Percentiles rank a stretch among this genome's conserved stretches.
phyloP scores from a whole-genome alignment of 2,888 invertebrate species.

The Spicauda simplicius region DNA sequence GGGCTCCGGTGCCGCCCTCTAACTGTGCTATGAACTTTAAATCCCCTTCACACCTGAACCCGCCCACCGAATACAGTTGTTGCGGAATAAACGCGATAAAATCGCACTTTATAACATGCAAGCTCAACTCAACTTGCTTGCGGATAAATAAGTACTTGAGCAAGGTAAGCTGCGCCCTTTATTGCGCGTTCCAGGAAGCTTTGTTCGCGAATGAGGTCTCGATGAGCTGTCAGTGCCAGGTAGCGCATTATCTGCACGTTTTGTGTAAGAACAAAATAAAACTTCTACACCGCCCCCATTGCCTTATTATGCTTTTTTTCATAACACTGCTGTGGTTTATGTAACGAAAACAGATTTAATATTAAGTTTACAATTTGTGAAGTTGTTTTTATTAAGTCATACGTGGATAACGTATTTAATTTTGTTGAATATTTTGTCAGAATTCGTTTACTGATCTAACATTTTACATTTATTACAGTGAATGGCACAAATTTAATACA shows the following conservation, averaged over 20 bases:
- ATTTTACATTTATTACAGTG: too few relatives aligned
- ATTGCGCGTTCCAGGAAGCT: conserved; percentile 12
- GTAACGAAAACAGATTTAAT: neutral
- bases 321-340: neutral
- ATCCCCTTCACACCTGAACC: conserved; percentile 74
- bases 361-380: too few relatives aligned
- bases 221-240: conserved; percentile 47
- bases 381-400: too few relatives aligned
- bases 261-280: conserved; percentile 19
- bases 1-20: conserved; percentile 68
- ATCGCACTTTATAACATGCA: conserved; percentile 58
- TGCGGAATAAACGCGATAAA: conserved; percentile 71
- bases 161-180: conserved; percentile 7
- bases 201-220: conserved; percentile 40
- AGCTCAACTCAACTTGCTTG: conserved; percentile 7
- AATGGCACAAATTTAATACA: too few relatives aligned
- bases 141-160: conserved; percentile 11
- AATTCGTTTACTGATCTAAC: too few relatives aligned
- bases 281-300: neutral
- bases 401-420: too few relatives aligned
- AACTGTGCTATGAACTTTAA: conserved; percentile 81
- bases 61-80: conserved; percentile 79
- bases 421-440: too few relatives aligned
- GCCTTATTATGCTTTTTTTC: neutral
- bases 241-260: conserved; percentile 18